Conservation (phyloP, 2,888 invertebrate species). For the Xestia sexstrigata region DNA sequence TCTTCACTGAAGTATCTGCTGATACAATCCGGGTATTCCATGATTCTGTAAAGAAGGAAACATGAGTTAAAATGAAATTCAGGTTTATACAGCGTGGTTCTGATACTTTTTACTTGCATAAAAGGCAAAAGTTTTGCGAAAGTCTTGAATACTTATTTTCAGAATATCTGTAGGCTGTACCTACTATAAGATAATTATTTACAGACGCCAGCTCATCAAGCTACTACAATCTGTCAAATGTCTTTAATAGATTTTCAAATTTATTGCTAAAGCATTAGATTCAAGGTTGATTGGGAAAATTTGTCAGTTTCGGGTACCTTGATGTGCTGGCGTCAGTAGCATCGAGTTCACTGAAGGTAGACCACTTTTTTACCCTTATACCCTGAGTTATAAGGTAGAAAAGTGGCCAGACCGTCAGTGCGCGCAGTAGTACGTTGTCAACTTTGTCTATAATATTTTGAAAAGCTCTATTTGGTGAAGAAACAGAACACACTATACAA, state of each 20-base stretch:
- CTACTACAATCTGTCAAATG: too few relatives aligned
- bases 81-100: not conserved
- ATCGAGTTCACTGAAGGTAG: too few relatives aligned
- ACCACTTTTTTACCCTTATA: too few relatives aligned
- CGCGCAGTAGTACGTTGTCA: too few relatives aligned
- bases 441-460: not conserved
- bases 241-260: too few relatives aligned
- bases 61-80: not conserved
- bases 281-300: too few relatives aligned
- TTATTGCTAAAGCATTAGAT: too few relatives aligned
- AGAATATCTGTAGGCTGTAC: not conserved
- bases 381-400: too few relatives aligned
- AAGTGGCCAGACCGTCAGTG: too few relatives aligned
- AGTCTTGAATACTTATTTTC: not conserved
- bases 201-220: too few relatives aligned
- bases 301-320: too few relatives aligned
- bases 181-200: not conserved
- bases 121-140: not conserved
- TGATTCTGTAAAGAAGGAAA: slow-evolving; percentile 70
- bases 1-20: slow-evolving; percentile 79
- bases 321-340: too few relatives aligned
- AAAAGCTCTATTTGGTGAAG: not conserved
- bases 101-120: not conserved
- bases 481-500: not conserved
- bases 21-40: slow-evolving; percentile 75